These are phyloP conservation scores for Burhinus oedicnemus DNA, from an alignment of 2,113 vertebrate genomes.

Conservation along the genomic window DNA sequence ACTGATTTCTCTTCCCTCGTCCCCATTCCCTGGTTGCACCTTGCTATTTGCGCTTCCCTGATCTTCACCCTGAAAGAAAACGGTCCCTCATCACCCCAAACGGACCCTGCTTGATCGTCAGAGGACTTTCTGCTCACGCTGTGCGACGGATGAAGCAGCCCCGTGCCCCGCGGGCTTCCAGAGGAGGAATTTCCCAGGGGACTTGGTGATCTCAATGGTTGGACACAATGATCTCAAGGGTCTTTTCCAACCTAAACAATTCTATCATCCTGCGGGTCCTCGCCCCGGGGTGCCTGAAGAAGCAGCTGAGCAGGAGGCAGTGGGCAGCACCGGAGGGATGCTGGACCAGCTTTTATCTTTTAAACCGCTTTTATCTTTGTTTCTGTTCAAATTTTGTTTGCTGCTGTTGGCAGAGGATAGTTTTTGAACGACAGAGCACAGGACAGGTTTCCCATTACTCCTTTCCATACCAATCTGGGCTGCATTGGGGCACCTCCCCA, in stretches of 20 bases:
- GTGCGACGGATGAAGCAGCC: neutral
- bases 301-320: neutral
- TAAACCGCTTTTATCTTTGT: neutral
- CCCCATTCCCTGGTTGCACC: neutral
- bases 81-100: neutral
- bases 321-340: neutral
- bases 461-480: neutral
- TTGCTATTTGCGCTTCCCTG: neutral
- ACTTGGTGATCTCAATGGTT: no score
- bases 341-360: neutral
- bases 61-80: neutral
- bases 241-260: neutral
- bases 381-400: neutral
- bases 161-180: no score
- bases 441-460: neutral
- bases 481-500: neutral
- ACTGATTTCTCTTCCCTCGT: neutral
- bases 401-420: neutral
- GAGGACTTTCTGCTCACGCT: neutral
- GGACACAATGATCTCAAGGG: neutral
- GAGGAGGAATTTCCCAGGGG: neutral
- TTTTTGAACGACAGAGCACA: neutral
- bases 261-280: neutral
- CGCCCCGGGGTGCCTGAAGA: neutral
- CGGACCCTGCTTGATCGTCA: rapidly evolving